These are phyloP conservation scores for Muscicapa comitata DNA, from an alignment of 2,797 vertebrate species.

Conservation along the genomic window DNA sequence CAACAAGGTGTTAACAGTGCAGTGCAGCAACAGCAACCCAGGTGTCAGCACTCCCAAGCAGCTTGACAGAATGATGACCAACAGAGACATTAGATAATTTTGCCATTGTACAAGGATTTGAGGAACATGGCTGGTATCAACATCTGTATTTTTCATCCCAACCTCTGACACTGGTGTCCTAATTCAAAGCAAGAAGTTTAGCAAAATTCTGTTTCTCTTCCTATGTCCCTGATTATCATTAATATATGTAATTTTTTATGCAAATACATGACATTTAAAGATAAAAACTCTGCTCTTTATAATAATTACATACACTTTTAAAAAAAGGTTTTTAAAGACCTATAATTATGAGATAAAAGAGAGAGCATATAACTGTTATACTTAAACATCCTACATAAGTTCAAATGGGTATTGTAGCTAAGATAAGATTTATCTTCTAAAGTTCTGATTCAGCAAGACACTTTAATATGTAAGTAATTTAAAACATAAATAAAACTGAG, in stretches of 20 bases:
- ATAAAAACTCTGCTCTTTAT: background rate
- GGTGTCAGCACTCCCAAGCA: background rate
- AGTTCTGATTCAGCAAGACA: background rate
- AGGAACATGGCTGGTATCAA: background rate
- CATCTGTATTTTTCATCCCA: background rate
- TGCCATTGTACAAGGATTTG: background rate
- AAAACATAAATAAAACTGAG: background rate
- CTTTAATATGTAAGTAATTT: background rate
- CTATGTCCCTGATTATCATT: background rate
- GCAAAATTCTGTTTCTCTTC: background rate
- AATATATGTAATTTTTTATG: background rate
- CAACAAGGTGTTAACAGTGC: background rate
- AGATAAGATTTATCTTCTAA: background rate
- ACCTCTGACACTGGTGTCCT: background rate
- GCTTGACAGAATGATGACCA: background rate
- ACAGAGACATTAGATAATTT: background rate
- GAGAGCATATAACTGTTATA: background rate
- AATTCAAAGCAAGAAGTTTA: background rate
- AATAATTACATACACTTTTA: background rate
- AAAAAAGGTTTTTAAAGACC: background rate
- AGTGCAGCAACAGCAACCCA: background rate
- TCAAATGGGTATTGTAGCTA: background rate
- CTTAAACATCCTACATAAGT: background rate
- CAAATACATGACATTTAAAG: background rate
- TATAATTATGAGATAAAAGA: conserved; percentile 12